phyloP scores from a whole-genome alignment of 2,888 invertebrate genomes.

The Athalia circularis region DNA sequence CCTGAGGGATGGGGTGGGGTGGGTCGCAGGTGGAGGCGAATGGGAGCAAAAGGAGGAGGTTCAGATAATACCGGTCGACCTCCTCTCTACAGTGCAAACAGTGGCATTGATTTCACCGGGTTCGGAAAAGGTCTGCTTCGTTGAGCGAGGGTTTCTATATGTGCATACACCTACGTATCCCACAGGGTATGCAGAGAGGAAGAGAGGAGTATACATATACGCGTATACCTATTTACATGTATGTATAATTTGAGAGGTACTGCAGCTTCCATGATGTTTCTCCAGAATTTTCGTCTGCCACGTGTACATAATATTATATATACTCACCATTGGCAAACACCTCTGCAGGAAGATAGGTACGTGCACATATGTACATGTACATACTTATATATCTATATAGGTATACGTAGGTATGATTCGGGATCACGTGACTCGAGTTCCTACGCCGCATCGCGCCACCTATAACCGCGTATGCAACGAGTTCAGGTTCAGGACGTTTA shows the following conservation, averaged over 20 bases:
- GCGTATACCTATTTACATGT: too few relatives aligned
- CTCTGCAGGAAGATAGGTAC: slow-evolving; percentile 51
- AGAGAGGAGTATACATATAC: too few relatives aligned
- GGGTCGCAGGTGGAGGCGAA: slow-evolving; percentile 18
- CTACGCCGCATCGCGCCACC: slow-evolving; percentile 11
- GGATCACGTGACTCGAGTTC: slow-evolving; percentile 31
- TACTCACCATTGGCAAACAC: slow-evolving; percentile 37
- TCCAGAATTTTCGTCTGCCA: too few relatives aligned
- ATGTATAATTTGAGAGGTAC: too few relatives aligned
- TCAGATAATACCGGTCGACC: slow-evolving; percentile 62
- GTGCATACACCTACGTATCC: too few relatives aligned
- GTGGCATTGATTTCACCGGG: slow-evolving; percentile 74
- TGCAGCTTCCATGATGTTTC: too few relatives aligned
- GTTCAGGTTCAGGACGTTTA: slow-evolving; percentile 65
- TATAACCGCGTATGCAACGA: slow-evolving; percentile 20
- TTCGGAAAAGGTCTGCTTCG: slow-evolving; percentile 59
- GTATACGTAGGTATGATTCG: background rate
- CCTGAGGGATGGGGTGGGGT: slow-evolving; percentile 2
- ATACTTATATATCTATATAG: too few relatives aligned
- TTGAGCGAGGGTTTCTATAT: slow-evolving; percentile 45
- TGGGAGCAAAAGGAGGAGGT: slow-evolving; percentile 2
- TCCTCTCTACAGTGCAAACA: slow-evolving; percentile 71
- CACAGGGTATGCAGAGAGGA: too few relatives aligned
- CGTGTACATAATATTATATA: too few relatives aligned
- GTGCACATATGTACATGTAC: slow-evolving; percentile 50